Evolutionary conservation across 2,797 vertebrate genomes (phyloP).

Genomic region (Echiichthys vipera): DNA sequence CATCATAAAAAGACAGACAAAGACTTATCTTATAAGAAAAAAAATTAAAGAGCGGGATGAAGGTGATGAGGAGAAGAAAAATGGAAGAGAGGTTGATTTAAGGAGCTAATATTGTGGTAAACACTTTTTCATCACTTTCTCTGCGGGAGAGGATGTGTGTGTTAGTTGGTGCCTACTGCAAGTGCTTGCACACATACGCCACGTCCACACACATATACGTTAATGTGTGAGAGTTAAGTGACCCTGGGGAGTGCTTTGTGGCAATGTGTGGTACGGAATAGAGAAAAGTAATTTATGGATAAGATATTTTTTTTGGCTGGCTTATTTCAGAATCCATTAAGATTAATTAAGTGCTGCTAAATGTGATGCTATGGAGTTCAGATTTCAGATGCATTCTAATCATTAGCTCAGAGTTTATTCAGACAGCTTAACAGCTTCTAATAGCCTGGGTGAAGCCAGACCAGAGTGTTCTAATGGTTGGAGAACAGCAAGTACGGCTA

Average conservation of each 20-base stretch:
- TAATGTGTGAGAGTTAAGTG: constrained; percentile 50
- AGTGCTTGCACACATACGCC: constrained; percentile 28
- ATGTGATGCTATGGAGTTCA: constrained; percentile 72
- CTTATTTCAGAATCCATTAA: constrained; percentile 84
- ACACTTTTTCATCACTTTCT: constrained; percentile 33
- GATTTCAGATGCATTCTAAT: constrained; percentile 78
- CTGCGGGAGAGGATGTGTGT: constrained; percentile 3
- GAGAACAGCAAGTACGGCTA: constrained; percentile 54
- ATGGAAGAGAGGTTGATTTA: constrained; percentile 35
- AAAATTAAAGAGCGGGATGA: constrained; percentile 29
- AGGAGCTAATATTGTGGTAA: constrained; percentile 55
- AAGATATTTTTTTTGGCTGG: constrained; percentile 77
- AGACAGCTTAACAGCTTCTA: constrained; percentile 72
- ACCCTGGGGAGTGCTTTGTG: constrained; percentile 63
- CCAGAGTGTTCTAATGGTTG: constrained; percentile 70
- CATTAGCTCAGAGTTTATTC: constrained; percentile 73
- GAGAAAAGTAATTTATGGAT: constrained; percentile 78
- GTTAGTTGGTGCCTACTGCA: constrained; percentile 8
- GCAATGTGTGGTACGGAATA: constrained; percentile 53
- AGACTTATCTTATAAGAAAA: constrained; percentile 41
- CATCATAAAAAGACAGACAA: constrained; percentile 32
- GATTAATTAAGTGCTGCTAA: constrained; percentile 82
- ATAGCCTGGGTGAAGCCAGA: constrained; percentile 70
- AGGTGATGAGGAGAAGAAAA: constrained; percentile 39
- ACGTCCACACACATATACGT: constrained; percentile 35